Base-by-base conservation (phyloP, 2,113 vertebrate genomes). In the Saguinus imperator region DNA sequence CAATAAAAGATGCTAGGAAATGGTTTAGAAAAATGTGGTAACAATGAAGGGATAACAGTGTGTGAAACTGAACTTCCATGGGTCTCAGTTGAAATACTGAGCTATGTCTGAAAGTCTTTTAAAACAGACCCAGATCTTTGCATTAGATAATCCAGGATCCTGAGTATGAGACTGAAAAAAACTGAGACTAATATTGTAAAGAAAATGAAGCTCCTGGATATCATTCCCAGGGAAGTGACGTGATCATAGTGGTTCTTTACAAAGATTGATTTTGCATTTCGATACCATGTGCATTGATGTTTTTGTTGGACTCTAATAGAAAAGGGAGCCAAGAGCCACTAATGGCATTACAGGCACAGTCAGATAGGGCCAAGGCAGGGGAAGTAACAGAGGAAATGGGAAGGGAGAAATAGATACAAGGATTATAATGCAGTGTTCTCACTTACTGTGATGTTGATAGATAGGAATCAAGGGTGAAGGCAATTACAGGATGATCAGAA, bases 241-340 rank as follows among this genome's bases (percentile, higher is more conserved):
- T 68, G 48, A 91, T 87, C 29, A 64, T 17, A 90, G 5, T 80
- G 29, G 21, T 81, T 11, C 68, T 94, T 92, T 86, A 89, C 52
- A 52, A 92, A 84, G n/a, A 90, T 52, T 94, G 58, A 97, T 89
- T 85, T 94, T 87, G 10, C 48, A 87, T 94, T 97, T 92, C 5
- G 4, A 27, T 9, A 7, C 5, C 29, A 8, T 45, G 40, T 70
- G 40, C 23, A 75, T 76, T 87, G 58, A 92, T 75, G 23, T 57
- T 79, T 68, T 73, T 37, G 18, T 66, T n/a, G 3, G 12, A 8
- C 43, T 89, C 37, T n/a, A 79, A 55, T 35, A 61, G 40, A 14
- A 89, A 86, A 92, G 13, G 85, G 94, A 87, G 27, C n/a, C 17
- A 14, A 91, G 48, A 93, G 23, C 55, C 77, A 80, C 61, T 79